These are phyloP conservation scores for Gulo gulo DNA, from an alignment of 2,113 vertebrate genomes.

Conservation along the genomic window DNA sequence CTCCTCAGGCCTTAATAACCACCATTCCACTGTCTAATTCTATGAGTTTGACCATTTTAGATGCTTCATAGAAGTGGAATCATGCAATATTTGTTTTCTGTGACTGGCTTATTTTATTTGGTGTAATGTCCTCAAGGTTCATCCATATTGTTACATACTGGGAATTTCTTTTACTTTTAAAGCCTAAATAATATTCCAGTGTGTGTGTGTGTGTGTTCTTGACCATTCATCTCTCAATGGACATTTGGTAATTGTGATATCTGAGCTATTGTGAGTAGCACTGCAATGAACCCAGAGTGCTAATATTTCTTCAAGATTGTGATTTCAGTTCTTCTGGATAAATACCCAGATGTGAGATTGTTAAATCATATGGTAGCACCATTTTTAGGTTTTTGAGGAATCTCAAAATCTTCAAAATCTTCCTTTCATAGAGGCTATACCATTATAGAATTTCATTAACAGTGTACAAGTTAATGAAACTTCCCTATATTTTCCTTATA, in stretches of 20 bases:
- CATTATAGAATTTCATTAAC: background rate
- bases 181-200: background rate
- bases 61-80: background rate
- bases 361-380: background rate
- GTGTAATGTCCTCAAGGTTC: background rate
- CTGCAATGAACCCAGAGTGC: background rate
- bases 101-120: background rate
- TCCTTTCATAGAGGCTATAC: background rate
- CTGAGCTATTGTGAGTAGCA: background rate
- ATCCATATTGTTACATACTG: background rate
- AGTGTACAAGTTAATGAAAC: too few species aligned
- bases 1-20: background rate
- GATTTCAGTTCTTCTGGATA: background rate
- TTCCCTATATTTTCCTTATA: background rate
- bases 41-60: background rate
- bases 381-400: background rate
- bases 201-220: background rate
- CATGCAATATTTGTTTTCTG: background rate
- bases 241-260: background rate
- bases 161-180: background rate
- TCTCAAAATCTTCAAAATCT: background rate
- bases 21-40: background rate
- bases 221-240: background rate
- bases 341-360: background rate
- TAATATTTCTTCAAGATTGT: background rate